Percentiles rank a stretch among this genome's conserved stretches.
These are phyloP conservation scores for Drosophila cardini DNA, from an alignment of 1,140 invertebrate genomes.

Conservation along the genomic window DNA sequence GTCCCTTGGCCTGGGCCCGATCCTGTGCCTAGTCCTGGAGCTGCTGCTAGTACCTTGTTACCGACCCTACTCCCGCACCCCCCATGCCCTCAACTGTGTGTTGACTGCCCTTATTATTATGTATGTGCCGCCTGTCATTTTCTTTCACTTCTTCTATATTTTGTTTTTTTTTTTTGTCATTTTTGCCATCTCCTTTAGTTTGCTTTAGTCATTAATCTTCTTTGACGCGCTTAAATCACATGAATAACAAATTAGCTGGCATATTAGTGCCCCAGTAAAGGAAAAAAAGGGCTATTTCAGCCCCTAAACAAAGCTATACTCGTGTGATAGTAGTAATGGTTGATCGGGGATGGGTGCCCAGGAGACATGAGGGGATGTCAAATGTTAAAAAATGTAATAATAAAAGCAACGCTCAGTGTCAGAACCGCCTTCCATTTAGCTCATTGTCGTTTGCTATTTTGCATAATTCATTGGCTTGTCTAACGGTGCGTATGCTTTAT, in stretches of 20 bases:
- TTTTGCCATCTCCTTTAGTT: constrained; percentile 46
- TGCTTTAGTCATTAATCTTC: constrained; percentile 79
- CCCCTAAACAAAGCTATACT: constrained; percentile 18
- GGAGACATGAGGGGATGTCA: constrained; percentile 30
- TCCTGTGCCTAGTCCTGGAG: neutral
- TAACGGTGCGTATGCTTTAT: constrained; percentile 78
- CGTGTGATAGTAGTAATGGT: neutral
- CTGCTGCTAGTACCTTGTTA: neutral
- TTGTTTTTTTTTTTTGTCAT: constrained; percentile 16
- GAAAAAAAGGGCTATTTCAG: constrained; percentile 27
- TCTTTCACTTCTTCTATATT: constrained; percentile 19
- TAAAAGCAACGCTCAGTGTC: constrained; percentile 51
- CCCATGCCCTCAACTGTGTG: neutral
- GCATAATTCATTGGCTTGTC: constrained; percentile 81
- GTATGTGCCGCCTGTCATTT: constrained; percentile 30
- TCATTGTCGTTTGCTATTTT: constrained; percentile 58
- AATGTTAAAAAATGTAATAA: constrained; percentile 69
- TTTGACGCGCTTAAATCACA: constrained; percentile 84
- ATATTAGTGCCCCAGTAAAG: constrained; percentile 64
- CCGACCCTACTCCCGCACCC: neutral
- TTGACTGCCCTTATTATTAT: constrained; percentile 12
- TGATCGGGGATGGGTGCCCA: neutral
- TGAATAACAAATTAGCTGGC: constrained; percentile 84
- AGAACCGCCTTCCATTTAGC: constrained; percentile 14
- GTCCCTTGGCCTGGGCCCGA: constrained; percentile 27